Conservation (phyloP, 1,140 invertebrate species). For the Euura saliciscinereae region DNA sequence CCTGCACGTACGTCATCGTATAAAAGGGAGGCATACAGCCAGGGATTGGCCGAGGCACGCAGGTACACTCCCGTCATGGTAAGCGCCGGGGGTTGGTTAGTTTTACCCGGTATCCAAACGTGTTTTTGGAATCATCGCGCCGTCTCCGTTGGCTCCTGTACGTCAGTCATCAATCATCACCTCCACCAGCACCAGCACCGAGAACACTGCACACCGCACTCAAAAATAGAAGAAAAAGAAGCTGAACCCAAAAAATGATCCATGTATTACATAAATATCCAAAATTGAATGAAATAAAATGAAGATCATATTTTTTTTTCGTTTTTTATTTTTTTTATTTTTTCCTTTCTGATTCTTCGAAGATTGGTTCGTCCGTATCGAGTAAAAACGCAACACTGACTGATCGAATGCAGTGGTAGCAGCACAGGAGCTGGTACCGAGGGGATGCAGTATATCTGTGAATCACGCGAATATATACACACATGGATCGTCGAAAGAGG, state of each 20-base stretch:
- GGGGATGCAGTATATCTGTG: too few relatives aligned
- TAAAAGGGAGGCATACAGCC: slow-evolving; percentile 1
- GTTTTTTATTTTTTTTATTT: neutral
- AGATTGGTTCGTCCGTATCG: slow-evolving; percentile 39
- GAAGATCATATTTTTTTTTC: too few relatives aligned
- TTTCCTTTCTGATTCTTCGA: neutral
- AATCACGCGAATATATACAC: too few relatives aligned
- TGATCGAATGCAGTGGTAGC: slow-evolving; percentile 34
- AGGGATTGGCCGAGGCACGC: neutral
- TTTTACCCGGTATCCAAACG: too few relatives aligned
- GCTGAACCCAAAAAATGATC: neutral
- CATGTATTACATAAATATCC: neutral
- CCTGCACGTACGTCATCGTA: slow-evolving; percentile 37
- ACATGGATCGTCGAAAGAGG: too few relatives aligned
- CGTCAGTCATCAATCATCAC: neutral
- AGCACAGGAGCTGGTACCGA: neutral
- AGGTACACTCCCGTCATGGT: neutral
- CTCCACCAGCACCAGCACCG: neutral
- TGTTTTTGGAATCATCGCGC: slow-evolving; percentile 51
- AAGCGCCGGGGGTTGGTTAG: neutral
- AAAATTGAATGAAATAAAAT: too few relatives aligned
- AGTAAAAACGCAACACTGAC: slow-evolving; percentile 57
- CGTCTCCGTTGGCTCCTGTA: too few relatives aligned
- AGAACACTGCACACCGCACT: slow-evolving; percentile 23
- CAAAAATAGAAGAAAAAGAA: too few relatives aligned